A percentile compares a stretch with the other conserved stretches of the same genome.
Conservation (phyloP, 2,888 invertebrate genomes). For the Coenonympha arcania region DNA sequence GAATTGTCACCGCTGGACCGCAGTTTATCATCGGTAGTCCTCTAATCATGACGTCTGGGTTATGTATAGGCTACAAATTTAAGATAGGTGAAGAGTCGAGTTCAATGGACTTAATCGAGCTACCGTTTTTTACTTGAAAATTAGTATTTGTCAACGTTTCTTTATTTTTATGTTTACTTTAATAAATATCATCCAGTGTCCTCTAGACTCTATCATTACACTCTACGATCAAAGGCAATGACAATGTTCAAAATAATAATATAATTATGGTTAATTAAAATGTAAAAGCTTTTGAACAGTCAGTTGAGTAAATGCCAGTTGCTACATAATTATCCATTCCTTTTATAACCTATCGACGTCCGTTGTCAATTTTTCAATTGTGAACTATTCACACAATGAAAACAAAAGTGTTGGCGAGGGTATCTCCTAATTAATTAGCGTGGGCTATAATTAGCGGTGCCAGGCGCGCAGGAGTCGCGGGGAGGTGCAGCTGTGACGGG, state of each 20-base stretch:
- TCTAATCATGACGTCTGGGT: constrained; percentile 65
- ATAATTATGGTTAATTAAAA: background rate
- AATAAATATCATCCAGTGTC: background rate
- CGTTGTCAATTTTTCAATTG: constrained; percentile 35
- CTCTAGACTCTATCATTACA: background rate
- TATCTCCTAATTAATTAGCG: constrained; percentile 57
- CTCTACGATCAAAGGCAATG: background rate
- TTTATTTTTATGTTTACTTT: background rate
- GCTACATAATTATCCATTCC: constrained; percentile 15
- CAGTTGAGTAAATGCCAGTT: constrained; percentile 13
- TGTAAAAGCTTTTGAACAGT: constrained; percentile 4
- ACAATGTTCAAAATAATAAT: background rate
- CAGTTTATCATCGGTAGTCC: constrained; percentile 64
- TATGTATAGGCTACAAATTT: constrained; percentile 37
- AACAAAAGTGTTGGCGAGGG: constrained; percentile 33
- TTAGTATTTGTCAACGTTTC: background rate
- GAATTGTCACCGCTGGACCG: constrained; percentile 52
- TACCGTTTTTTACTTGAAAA: constrained; percentile 13
- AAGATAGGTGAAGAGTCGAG: constrained; percentile 46
- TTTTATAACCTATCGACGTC: constrained; percentile 22
- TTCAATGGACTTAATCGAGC: constrained; percentile 46
- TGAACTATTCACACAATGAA: constrained; percentile 29
- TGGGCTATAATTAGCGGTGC: constrained; percentile 55
- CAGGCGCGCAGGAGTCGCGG: constrained; percentile 41
- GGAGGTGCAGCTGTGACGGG: constrained; percentile 55